Evolutionary conservation across 1,140 invertebrate genomes (phyloP).

Genomic region (Ylistrum balloti): DNA sequence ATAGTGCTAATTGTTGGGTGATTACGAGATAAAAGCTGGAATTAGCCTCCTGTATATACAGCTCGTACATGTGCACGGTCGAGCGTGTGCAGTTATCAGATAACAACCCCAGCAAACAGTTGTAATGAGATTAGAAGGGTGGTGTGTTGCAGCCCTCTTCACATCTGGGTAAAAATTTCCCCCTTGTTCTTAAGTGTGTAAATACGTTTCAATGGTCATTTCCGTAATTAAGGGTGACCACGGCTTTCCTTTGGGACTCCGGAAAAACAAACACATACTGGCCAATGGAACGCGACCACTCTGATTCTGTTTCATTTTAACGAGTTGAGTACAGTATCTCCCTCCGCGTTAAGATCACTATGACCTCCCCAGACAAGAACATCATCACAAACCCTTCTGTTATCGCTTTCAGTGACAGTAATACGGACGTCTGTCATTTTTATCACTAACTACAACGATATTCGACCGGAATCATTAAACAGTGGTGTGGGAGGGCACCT

Average conservation of each 20-base stretch:
- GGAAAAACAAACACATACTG: constrained; percentile 1
- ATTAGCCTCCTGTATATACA: constrained; percentile 5
- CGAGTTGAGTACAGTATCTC: background rate
- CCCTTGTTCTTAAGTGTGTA: constrained; percentile 33
- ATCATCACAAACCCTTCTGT: background rate
- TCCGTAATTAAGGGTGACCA: constrained; percentile 29
- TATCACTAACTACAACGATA: background rate
- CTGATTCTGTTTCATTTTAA: constrained; percentile 2
- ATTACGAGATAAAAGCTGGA: background rate
- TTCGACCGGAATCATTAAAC: background rate
- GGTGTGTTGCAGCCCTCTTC: background rate
- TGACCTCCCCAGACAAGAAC: background rate
- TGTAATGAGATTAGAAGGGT: constrained; percentile 1
- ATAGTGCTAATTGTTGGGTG: constrained; percentile 1
- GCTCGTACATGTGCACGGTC: constrained; percentile 5
- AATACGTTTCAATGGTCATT: constrained; percentile 30
- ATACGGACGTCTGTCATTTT: background rate
- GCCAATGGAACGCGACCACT: background rate
- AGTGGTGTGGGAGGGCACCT: background rate
- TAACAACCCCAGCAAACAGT: background rate
- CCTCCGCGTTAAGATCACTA: background rate
- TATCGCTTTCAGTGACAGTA: background rate
- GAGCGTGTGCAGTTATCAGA: constrained; percentile 14
- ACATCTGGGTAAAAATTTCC: constrained; percentile 11
- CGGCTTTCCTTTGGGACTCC: background rate